phyloP scores from a whole-genome alignment of 2,113 vertebrate genomes.

The Seriola aureovittata region DNA sequence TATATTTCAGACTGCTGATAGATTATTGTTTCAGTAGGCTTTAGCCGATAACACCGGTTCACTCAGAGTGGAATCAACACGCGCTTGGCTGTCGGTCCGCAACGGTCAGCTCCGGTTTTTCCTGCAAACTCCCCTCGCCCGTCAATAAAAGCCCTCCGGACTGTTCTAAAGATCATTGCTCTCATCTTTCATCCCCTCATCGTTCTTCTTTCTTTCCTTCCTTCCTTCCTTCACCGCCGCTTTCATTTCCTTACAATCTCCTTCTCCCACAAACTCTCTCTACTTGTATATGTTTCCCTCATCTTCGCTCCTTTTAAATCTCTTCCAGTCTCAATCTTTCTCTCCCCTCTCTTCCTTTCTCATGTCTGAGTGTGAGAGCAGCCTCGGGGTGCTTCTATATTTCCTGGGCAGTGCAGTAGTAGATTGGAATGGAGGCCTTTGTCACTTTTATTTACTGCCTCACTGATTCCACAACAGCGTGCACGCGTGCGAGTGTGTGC shows the following conservation, averaged over 20 bases:
- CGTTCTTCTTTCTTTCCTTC: slow-evolving; percentile 21
- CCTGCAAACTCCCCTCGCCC: not conserved
- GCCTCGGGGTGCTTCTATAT: slow-evolving; percentile 74
- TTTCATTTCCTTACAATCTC: slow-evolving; percentile 26
- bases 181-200: slow-evolving; percentile 52
- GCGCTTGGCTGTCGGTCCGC: not conserved
- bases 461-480: slow-evolving; percentile 65
- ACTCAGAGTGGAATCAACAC: slow-evolving; percentile 50
- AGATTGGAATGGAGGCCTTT: slow-evolving; percentile 83
- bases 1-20: slow-evolving; percentile 48
- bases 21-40: slow-evolving; percentile 56
- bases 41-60: slow-evolving; percentile 50
- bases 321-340: slow-evolving; percentile 47
- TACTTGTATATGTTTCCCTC: slow-evolving; percentile 34
- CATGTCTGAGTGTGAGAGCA: slow-evolving; percentile 46
- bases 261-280: slow-evolving; percentile 42
- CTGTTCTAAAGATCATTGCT: slow-evolving; percentile 49
- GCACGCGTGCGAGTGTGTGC: not conserved
- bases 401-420: slow-evolving; percentile 66
- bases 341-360: slow-evolving; percentile 39
- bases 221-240: not conserved
- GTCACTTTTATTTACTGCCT: slow-evolving; percentile 83
- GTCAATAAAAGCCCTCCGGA: slow-evolving; percentile 59
- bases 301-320: slow-evolving; percentile 53
- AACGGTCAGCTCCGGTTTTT: slow-evolving; percentile 6